Base-by-base conservation (phyloP, 2,888 invertebrate genomes). In the Tachina fera region DNA sequence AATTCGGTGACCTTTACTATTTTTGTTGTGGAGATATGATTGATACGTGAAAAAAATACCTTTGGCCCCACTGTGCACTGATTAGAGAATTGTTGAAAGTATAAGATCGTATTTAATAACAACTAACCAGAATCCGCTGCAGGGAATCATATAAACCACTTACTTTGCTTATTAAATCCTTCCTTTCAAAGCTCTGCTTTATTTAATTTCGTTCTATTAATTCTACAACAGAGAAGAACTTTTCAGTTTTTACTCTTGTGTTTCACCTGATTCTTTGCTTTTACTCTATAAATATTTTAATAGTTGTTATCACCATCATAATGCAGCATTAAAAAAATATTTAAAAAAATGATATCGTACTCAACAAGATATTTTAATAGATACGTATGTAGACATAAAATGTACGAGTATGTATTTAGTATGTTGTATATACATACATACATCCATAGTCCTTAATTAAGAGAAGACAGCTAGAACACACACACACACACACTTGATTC, bases 231-330 rank as follows among this genome's bases (percentile, higher is more conserved):
- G 16, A 47, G 13, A 58, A 13, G 16, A 47, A 31, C 10, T 70
- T 11, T 51, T 47, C 8, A 61, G 41, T 41, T 41, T 9, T 63
- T 41, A 43, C 22, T 53, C 51, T 51, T 49, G 9, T 56, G 53
- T 72, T 43, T 51, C 47, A 9, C 19, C n/a, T 31, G 11, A 22
- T 65, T 65, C 43, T 19, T 47, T 19, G 9, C 45, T 49, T 67
- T 60, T 10, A 67, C 49, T n/a, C 41, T 39, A 65, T 79, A 68
- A 79, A 79, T 79, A 70, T 47, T 83, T 83, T 47, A 79, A 74
- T 75, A 74, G 74, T 56, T 70, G 49, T 65, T 75, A 78, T 83
- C 77, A 22, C 43, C 72, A 58, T 72, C 45, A 72, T 77, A 72
- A 83, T 72, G 77, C 67, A 53, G 49, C 51, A 71, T 77, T 83